phyloP scores from a whole-genome alignment of 2,888 invertebrate genomes.

The Idaea biselata region DNA sequence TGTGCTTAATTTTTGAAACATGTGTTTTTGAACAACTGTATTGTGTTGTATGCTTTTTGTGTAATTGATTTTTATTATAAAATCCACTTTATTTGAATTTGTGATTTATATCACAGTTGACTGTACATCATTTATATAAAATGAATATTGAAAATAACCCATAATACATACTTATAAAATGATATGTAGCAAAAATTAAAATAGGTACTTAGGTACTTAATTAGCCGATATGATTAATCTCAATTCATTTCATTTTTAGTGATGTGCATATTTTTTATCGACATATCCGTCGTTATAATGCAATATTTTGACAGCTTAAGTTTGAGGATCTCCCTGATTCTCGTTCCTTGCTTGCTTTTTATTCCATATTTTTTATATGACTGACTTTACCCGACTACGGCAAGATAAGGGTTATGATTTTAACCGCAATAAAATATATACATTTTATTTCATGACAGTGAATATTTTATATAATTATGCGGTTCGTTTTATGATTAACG shows the following conservation, averaged over 20 bases:
- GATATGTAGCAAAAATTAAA: background rate
- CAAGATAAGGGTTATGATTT: no score
- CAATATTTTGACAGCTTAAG: constrained; percentile 20
- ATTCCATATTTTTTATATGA: no score
- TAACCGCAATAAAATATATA: no score
- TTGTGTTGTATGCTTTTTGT: background rate
- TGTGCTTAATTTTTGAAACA: background rate
- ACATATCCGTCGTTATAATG: constrained; percentile 14
- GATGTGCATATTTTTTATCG: constrained; percentile 12
- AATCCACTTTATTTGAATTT: no score
- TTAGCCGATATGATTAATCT: background rate
- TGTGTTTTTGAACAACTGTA: background rate
- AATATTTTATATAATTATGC: background rate
- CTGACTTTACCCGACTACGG: no score
- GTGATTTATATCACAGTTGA: no score
- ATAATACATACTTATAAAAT: background rate
- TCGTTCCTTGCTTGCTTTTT: background rate
- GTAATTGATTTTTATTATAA: no score
- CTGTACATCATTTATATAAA: no score
- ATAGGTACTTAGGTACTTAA: no score
- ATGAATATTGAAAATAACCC: no score
- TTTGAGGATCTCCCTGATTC: background rate
- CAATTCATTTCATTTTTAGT: constrained; percentile 9
- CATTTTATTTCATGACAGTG: background rate
- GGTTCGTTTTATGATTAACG: no score